Conservation (phyloP, 2,797 vertebrate species). For the Zalophus californianus region DNA sequence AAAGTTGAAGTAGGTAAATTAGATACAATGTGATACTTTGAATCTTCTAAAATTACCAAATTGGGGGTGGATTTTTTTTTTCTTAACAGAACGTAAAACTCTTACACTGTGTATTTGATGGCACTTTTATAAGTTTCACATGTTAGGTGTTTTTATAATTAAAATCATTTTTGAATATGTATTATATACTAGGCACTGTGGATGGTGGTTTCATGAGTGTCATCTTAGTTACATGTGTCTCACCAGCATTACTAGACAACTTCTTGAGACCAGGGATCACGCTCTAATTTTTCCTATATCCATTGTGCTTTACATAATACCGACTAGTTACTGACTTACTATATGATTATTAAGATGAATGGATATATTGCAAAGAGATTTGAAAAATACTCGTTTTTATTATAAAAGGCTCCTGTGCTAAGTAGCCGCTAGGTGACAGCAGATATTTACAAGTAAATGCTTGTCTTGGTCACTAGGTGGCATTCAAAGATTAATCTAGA, state of each 20-base stretch:
- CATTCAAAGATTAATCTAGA: conserved; percentile 70
- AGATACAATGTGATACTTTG: conserved; percentile 20
- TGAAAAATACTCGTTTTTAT: not conserved
- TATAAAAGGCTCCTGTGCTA: not conserved
- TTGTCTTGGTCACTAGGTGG: conserved; percentile 70
- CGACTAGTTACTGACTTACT: not conserved
- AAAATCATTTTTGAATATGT: conserved; percentile 28
- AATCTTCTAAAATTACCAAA: not conserved
- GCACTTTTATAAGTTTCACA: not conserved
- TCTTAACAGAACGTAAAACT: not conserved
- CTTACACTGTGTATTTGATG: not conserved
- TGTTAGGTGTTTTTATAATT: conserved; percentile 36
- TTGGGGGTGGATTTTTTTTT: not conserved
- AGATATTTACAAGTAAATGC: conserved; percentile 81
- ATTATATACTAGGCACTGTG: not conserved
- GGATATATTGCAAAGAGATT: not conserved
- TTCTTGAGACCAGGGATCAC: not conserved
- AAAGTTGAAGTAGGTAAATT: conserved; percentile 11
- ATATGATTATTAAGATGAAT: not conserved
- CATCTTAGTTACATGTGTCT: not conserved
- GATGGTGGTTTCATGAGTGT: not conserved
- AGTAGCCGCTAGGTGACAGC: conserved; percentile 86
- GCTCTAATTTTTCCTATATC: not conserved
- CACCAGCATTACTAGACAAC: not conserved
- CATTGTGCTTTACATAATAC: not conserved